Evolutionary conservation across 2,888 invertebrate genomes (phyloP).

Genomic region (Scaptomyza polygonia): DNA sequence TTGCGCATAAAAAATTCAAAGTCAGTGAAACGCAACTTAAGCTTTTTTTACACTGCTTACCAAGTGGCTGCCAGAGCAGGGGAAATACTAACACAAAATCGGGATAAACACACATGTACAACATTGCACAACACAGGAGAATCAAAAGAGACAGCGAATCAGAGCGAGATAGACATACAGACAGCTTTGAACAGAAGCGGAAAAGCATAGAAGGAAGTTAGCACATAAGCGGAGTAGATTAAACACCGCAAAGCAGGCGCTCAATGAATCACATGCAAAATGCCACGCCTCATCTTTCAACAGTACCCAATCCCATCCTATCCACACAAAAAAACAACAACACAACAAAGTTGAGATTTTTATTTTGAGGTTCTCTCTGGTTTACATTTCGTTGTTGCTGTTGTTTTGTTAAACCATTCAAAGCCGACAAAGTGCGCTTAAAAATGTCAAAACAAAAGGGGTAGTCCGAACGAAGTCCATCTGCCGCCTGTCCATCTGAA

Average conservation of each 20-base stretch:
- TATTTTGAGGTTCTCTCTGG: conserved; percentile 2
- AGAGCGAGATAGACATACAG: conserved; percentile 4
- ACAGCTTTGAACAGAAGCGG: conserved; percentile 16
- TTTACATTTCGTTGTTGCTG: conserved; percentile 6
- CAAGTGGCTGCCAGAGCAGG: conserved; percentile 28
- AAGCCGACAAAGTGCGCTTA: conserved; percentile 75
- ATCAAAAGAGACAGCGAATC: not conserved
- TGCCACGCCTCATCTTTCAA: conserved; percentile 1
- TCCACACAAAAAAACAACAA: conserved; percentile 7
- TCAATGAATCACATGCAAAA: conserved; percentile 75
- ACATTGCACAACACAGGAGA: conserved; percentile 24
- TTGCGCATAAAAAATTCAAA: conserved; percentile 76
- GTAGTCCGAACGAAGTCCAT: conserved; percentile 7
- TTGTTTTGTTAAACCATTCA: conserved; percentile 43
- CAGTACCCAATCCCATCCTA: conserved; percentile 7
- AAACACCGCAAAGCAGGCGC: conserved; percentile 80
- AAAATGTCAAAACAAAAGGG: conserved; percentile 69
- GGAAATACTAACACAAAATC: conserved; percentile 62
- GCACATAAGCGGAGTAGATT: conserved; percentile 78
- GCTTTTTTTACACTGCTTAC: conserved; percentile 73
- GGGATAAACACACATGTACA: conserved; percentile 77
- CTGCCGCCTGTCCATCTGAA: conserved; percentile 37
- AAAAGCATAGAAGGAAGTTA: conserved; percentile 52
- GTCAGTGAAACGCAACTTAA: conserved; percentile 80
- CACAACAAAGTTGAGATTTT: conserved; percentile 54